Percentiles rank a stretch among this genome's conserved stretches.
Conservation (phyloP, 2,113 vertebrate genomes). For the Serinus canaria region DNA sequence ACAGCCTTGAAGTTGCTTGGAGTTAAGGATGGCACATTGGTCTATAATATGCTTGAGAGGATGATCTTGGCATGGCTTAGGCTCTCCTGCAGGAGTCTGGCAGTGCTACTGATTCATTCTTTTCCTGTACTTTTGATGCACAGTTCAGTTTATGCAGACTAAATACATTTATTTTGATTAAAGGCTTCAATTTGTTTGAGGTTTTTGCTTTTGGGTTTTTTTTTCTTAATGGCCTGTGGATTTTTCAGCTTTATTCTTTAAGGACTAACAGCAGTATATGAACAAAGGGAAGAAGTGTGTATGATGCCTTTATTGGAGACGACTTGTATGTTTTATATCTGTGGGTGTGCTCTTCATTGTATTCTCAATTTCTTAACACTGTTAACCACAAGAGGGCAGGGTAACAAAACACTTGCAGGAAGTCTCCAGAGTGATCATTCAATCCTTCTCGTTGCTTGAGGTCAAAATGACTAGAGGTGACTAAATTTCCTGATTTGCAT, state of each 20-base stretch:
- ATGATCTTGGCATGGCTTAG: neutral
- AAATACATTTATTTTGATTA: neutral
- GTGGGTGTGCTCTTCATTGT: neutral
- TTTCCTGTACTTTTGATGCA: neutral
- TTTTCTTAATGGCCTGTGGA: neutral
- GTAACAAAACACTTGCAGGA: neutral
- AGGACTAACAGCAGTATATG: neutral
- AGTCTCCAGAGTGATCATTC: neutral
- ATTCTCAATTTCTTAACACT: neutral
- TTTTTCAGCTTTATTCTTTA: neutral
- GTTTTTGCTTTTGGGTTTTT: neutral
- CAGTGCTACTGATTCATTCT: neutral
- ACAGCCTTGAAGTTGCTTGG: neutral
- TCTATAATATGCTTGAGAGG: neutral
- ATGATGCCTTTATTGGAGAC: neutral
- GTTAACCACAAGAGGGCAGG: conserved; percentile 53
- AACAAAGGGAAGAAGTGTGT: fast-evolving
- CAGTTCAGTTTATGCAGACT: neutral
- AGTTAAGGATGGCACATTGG: neutral
- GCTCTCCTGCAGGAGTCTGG: neutral
- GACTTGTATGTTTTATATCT: neutral
- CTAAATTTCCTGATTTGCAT: neutral
- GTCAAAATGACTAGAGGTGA: neutral
- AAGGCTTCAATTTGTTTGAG: neutral
- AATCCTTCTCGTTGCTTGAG: neutral